These are phyloP conservation scores for Xiphias gladius DNA, from an alignment of 2,113 vertebrate species.

Conservation along the genomic window DNA sequence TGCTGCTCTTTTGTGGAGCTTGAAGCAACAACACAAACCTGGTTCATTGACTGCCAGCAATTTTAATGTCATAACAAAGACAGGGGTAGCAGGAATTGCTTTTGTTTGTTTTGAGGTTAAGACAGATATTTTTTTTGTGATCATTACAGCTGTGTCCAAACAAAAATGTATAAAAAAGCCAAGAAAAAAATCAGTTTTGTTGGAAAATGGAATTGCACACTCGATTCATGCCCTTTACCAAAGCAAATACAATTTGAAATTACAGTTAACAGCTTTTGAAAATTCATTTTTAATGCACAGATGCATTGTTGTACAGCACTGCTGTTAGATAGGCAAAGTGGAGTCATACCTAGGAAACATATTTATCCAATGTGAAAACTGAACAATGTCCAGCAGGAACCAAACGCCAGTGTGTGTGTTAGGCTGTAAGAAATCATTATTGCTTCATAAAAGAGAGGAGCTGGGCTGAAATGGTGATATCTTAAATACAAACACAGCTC, in stretches of 20 bases:
- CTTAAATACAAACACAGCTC: conserved; percentile 41
- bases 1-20: conserved; percentile 13
- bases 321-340: background rate
- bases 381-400: conserved; percentile 29
- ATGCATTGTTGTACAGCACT: conserved; percentile 7
- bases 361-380: conserved; percentile 29
- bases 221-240: background rate
- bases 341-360: conserved; percentile 10
- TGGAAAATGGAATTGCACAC: background rate
- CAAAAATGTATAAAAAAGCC: background rate
- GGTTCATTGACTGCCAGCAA: conserved; percentile 8
- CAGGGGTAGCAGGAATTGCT: conserved; percentile 3
- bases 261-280: background rate
- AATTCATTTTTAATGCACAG: conserved; percentile 4
- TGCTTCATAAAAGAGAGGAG: conserved; percentile 31
- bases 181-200: background rate
- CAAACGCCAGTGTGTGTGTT: conserved; percentile 9
- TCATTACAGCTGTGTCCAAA: background rate
- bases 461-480: conserved; percentile 37
- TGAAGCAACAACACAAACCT: conserved; percentile 8
- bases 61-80: conserved; percentile 18
- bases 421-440: conserved; percentile 22
- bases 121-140: conserved; percentile 2
- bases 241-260: conserved; percentile 23
- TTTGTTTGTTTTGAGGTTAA: conserved; percentile 16